Evolutionary conservation across 2,888 invertebrate species (phyloP).

Genomic region (Watsonalla binaria): DNA sequence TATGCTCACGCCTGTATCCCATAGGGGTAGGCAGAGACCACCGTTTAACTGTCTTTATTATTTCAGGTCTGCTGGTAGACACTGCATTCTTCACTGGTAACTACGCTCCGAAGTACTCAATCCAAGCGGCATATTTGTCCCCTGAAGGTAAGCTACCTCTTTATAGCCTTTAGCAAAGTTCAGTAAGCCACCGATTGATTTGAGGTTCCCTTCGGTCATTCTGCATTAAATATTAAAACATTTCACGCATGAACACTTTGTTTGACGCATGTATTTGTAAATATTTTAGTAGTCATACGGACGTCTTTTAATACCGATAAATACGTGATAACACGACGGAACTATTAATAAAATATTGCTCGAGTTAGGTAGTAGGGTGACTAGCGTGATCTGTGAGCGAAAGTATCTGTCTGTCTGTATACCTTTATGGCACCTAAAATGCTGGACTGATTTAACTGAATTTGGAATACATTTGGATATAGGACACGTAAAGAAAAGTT

Average conservation of each 20-base stretch:
- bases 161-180: neutral
- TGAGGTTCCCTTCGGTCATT: neutral
- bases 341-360: too few species aligned
- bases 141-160: constrained; percentile 55
- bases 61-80: constrained; percentile 74
- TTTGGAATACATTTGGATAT: too few species aligned
- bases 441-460: too few species aligned
- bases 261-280: neutral
- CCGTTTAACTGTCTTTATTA: too few species aligned
- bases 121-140: constrained; percentile 77
- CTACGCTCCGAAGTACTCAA: constrained; percentile 79
- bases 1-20: too few species aligned
- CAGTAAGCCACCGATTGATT: neutral
- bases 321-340: neutral
- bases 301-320: neutral
- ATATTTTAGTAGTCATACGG: neutral
- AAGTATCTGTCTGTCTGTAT: too few species aligned
- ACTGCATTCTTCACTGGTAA: constrained; percentile 82
- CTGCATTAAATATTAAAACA: neutral
- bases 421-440: too few species aligned
- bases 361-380: too few species aligned
- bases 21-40: too few species aligned
- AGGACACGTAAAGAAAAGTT: too few species aligned
- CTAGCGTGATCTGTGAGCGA: too few species aligned
- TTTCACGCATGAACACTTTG: neutral